Percentiles rank a stretch among this genome's conserved stretches.
Evolutionary conservation across 2,797 vertebrate genomes (phyloP).

Genomic region (Poecile montanus): DNA sequence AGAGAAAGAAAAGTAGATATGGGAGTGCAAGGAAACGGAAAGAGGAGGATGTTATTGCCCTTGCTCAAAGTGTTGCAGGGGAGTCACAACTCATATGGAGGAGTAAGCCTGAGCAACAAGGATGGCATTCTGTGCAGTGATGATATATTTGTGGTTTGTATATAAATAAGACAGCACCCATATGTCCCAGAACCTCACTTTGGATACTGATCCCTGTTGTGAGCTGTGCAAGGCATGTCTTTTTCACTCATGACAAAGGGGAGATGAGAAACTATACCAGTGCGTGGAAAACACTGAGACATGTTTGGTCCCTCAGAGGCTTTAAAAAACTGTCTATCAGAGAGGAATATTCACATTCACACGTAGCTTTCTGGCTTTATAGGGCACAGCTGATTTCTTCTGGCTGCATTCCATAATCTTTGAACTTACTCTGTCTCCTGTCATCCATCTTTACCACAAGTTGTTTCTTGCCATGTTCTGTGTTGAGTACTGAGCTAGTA

Average conservation of each 20-base stretch:
- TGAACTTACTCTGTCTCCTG: not conserved
- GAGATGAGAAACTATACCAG: not conserved
- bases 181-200: not conserved
- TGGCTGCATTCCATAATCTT: not conserved
- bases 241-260: not conserved
- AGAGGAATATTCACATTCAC: not conserved
- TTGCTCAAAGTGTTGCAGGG: not conserved
- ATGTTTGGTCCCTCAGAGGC: not conserved
- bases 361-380: not conserved
- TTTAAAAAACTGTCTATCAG: not conserved
- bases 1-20: not conserved
- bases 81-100: not conserved
- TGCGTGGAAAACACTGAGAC: not conserved
- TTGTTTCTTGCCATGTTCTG: not conserved
- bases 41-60: not conserved
- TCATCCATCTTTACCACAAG: not conserved
- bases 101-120: not conserved
- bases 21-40: not conserved
- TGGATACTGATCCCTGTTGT: not conserved
- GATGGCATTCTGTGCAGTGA: not conserved
- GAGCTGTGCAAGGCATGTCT: not conserved
- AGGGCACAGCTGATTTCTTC: not conserved
- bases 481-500: not conserved
- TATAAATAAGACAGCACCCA: not conserved
- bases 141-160: not conserved